Evolutionary conservation across 2,888 invertebrate species (phyloP).

Genomic region (Mesorhabditis spiculigera): DNA sequence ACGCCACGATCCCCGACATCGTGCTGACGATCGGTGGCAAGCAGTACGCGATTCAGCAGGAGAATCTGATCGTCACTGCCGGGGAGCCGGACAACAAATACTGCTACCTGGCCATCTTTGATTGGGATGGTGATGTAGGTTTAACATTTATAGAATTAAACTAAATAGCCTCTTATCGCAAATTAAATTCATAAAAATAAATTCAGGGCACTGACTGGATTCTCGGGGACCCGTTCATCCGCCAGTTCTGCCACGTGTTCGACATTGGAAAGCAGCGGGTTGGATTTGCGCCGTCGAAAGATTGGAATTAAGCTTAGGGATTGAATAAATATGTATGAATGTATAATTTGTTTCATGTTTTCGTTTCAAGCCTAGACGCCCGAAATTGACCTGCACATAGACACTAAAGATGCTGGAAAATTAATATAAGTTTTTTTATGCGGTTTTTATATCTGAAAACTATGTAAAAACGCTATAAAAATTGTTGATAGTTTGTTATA

Average conservation of each 20-base stretch:
- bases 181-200: neutral
- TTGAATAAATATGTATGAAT: too few relatives aligned
- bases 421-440: too few relatives aligned
- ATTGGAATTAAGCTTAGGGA: too few relatives aligned
- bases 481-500: too few relatives aligned
- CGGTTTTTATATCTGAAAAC: too few relatives aligned
- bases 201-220: constrained; percentile 6
- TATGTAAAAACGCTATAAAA: too few relatives aligned
- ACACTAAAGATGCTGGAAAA: too few relatives aligned
- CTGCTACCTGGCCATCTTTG: constrained; percentile 3
- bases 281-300: neutral
- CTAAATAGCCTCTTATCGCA: neutral
- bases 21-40: constrained; percentile 1
- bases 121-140: neutral
- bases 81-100: neutral
- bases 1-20: constrained; percentile 1
- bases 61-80: constrained; percentile 5
- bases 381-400: too few relatives aligned
- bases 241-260: neutral
- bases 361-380: too few relatives aligned
- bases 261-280: neutral
- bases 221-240: constrained; percentile 5
- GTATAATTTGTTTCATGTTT: too few relatives aligned
- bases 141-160: neutral
- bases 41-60: neutral